Evolutionary conservation across 2,888 invertebrate genomes (phyloP).

Genomic region (Choristoneura rosaceana): DNA sequence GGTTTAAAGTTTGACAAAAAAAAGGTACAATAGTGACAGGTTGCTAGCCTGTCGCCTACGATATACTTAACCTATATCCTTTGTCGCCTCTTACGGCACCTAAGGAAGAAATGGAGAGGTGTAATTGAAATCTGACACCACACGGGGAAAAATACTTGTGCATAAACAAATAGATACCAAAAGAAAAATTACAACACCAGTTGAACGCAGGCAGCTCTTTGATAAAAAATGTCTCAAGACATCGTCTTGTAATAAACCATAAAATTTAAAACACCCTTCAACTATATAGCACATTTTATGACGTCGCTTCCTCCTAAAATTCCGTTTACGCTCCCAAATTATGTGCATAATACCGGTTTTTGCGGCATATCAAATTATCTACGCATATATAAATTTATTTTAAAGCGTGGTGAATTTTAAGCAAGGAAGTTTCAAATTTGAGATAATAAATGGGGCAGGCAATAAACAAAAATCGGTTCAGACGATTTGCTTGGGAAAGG

Average conservation of each 20-base stretch:
- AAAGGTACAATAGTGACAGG: too few species aligned
- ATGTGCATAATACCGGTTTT: conserved; percentile 36
- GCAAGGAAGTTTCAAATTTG: conserved; percentile 16
- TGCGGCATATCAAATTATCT: conserved; percentile 34
- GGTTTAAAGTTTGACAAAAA: too few species aligned
- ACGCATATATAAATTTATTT: conserved; percentile 37
- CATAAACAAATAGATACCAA: too few species aligned
- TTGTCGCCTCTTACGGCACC: too few species aligned
- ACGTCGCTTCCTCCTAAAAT: conserved; percentile 26
- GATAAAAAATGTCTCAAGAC: conserved; percentile 10
- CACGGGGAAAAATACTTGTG: background rate
- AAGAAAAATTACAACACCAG: background rate
- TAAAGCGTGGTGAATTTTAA: conserved; percentile 28
- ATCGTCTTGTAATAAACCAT: conserved; percentile 13
- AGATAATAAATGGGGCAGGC: background rate
- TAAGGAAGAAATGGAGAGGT: too few species aligned
- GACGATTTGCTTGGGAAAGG: background rate
- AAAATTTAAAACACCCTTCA: conserved; percentile 20
- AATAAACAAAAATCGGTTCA: conserved; percentile 8
- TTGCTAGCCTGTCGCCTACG: too few species aligned
- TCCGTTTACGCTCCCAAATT: conserved; percentile 29
- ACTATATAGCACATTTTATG: conserved; percentile 31
- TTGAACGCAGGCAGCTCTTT: background rate
- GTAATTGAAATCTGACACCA: too few species aligned
- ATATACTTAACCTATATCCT: too few species aligned